These are phyloP conservation scores for Euproctis similis DNA, from an alignment of 2,888 invertebrate genomes.

Conservation along the genomic window DNA sequence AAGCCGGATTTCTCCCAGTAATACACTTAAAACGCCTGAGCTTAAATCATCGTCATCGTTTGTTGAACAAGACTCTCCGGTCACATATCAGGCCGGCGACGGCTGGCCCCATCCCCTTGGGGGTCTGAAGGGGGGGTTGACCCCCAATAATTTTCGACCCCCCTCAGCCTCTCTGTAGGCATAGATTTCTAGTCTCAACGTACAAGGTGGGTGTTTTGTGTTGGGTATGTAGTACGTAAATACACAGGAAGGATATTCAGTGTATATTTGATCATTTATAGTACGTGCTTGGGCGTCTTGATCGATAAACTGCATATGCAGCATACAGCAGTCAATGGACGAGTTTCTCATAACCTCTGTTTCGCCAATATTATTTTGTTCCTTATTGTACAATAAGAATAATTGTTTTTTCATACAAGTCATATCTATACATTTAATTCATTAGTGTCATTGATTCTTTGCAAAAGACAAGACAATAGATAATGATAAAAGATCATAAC, in stretches of 20 bases:
- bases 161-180: conserved; percentile 56
- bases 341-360: too few species aligned
- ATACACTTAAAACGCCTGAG: conserved; percentile 75
- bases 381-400: too few species aligned
- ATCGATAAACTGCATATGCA: conserved; percentile 23
- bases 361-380: too few species aligned
- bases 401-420: too few species aligned
- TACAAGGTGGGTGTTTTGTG: conserved; percentile 57
- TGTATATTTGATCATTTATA: conserved; percentile 44
- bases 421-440: too few species aligned
- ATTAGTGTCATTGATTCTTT: too few species aligned
- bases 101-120: conserved; percentile 29
- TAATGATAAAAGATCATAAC: too few species aligned
- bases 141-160: conserved; percentile 64
- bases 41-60: conserved; percentile 77
- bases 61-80: conserved; percentile 76
- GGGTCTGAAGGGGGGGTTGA: conserved; percentile 3
- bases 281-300: conserved; percentile 11
- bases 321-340: too few species aligned
- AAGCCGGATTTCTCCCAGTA: conserved; percentile 72
- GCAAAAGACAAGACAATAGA: too few species aligned
- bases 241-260: conserved; percentile 37
- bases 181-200: conserved; percentile 64
- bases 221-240: conserved; percentile 43
- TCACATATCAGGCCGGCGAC: conserved; percentile 70